A percentile compares a stretch with the other conserved stretches of the same genome.
Evolutionary conservation across 1,140 invertebrate species (phyloP).

Genomic region (Neodiprion virginianus): DNA sequence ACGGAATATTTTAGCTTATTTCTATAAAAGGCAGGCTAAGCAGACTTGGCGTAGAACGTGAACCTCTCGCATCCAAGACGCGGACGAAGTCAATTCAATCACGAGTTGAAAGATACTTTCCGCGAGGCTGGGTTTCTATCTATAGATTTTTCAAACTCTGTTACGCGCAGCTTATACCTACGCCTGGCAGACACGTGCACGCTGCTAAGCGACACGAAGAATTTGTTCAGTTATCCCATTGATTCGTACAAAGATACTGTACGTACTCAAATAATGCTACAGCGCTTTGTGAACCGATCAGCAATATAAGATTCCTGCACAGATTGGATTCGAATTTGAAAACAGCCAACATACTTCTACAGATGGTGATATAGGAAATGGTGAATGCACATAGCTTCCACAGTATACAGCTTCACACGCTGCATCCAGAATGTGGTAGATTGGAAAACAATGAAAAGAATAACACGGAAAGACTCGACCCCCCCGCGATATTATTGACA

Average conservation of each 20-base stretch:
- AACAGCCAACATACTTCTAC: no score
- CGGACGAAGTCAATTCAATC: conserved; percentile 4
- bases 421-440: no score
- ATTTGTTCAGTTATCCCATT: no score
- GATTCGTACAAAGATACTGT: background rate
- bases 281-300: background rate
- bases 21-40: conserved; percentile 29
- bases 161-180: no score
- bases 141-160: no score
- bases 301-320: background rate
- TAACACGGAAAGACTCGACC: background rate
- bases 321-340: no score
- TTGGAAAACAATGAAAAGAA: background rate
- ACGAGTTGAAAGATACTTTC: conserved; percentile 2
- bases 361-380: no score
- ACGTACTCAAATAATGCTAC: background rate
- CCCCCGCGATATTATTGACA: background rate
- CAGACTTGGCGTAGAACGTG: background rate
- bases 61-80: background rate
- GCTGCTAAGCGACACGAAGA: no score
- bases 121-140: background rate
- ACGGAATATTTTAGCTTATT: conserved; percentile 23
- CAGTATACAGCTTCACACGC: no score
- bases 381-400: no score
- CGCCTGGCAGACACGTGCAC: no score